Conservation (phyloP, 2,888 invertebrate genomes). For the Stenodera caucasica region DNA sequence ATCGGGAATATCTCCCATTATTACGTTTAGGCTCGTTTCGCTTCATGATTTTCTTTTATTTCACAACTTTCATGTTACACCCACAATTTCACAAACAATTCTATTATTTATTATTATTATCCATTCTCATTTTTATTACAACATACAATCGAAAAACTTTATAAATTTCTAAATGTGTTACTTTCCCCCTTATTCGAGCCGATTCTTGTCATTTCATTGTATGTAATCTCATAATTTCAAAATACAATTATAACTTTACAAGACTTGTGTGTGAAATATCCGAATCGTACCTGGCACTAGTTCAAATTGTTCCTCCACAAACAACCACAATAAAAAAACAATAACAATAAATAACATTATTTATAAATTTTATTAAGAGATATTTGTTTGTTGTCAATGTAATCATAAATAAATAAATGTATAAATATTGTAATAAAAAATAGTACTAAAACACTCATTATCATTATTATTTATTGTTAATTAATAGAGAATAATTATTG, state of each 20-base stretch:
- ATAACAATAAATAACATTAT: neutral
- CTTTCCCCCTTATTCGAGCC: neutral
- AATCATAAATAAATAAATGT: conserved; percentile 20
- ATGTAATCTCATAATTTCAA: conserved; percentile 13
- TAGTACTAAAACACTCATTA: conserved; percentile 15
- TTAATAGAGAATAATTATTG: neutral
- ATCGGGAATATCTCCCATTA: too few species aligned
- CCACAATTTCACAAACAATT: too few species aligned
- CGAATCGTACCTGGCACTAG: conserved; percentile 20
- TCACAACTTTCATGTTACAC: too few species aligned
- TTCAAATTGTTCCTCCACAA: conserved; percentile 10
- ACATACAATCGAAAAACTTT: too few species aligned
- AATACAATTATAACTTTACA: conserved; percentile 22
- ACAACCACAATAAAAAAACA: neutral
- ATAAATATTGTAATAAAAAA: conserved; percentile 28
- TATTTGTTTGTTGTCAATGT: conserved; percentile 13
- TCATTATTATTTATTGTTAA: neutral
- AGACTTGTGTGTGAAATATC: conserved; percentile 2
- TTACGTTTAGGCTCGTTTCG: too few species aligned
- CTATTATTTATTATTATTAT: too few species aligned
- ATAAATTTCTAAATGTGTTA: neutral
- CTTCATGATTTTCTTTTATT: too few species aligned
- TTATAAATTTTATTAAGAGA: conserved; percentile 7
- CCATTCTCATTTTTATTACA: too few species aligned
- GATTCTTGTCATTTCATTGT: conserved; percentile 16